These are phyloP conservation scores for Hippoglossus stenolepis DNA, from an alignment of 2,113 vertebrate genomes.

Conservation along the genomic window DNA sequence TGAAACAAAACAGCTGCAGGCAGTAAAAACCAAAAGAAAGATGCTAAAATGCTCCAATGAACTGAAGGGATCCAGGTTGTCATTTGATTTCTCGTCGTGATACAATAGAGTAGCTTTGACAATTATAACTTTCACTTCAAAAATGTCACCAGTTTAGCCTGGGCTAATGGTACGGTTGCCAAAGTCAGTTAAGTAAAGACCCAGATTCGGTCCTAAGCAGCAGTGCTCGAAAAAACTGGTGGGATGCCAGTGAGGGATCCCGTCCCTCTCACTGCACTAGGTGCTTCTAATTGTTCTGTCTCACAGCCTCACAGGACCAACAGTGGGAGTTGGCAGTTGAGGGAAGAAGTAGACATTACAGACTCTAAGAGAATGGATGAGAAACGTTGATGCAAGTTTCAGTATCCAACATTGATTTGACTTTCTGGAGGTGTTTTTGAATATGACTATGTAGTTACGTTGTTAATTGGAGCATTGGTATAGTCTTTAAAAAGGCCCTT, in stretches of 20 bases:
- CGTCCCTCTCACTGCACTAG: not conserved
- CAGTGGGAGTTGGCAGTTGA: not conserved
- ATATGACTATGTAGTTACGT: not conserved
- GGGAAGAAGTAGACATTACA: not conserved
- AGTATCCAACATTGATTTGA: not conserved
- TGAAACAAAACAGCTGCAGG: not conserved
- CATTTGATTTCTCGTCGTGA: not conserved
- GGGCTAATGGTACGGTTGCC: no score
- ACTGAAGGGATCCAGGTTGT: not conserved
- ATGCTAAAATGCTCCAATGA: not conserved
- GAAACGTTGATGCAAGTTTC: not conserved
- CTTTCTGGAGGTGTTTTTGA: not conserved
- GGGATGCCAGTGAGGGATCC: slow-evolving; percentile 9
- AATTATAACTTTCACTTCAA: no score
- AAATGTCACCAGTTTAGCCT: no score
- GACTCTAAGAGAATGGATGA: not conserved
- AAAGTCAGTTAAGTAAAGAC: not conserved
- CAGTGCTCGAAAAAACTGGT: not conserved
- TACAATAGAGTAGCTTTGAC: not conserved
- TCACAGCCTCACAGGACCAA: not conserved
- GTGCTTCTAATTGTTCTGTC: not conserved
- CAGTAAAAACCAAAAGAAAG: not conserved
- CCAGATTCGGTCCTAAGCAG: not conserved
- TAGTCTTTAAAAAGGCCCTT: not conserved
- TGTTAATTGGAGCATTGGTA: not conserved